Evolutionary conservation across 2,113 vertebrate species (phyloP).

Genomic region (Pelecanus crispus): DNA sequence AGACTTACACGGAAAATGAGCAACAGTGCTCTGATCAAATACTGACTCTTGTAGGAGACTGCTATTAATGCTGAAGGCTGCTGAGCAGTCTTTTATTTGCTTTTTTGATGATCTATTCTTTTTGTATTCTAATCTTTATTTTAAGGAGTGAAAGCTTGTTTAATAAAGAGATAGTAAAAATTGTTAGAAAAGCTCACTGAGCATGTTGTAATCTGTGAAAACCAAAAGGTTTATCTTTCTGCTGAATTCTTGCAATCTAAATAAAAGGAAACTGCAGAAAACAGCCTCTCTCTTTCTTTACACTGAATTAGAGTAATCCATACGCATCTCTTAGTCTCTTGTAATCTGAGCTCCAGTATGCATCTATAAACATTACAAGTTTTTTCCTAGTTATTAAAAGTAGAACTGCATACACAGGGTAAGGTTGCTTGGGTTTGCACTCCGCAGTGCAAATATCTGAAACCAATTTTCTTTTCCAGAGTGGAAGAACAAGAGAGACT

Average conservation of each 20-base stretch:
- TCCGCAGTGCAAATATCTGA: not conserved
- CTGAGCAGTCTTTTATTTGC: constrained; percentile 24
- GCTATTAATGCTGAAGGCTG: not conserved
- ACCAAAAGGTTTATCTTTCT: not conserved
- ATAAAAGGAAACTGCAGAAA: constrained; percentile 62
- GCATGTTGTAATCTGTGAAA: not conserved
- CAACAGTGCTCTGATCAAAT: not conserved
- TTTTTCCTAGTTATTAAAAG: not conserved
- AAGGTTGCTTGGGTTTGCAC: not conserved
- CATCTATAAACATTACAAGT: not conserved
- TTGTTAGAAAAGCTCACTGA: not conserved
- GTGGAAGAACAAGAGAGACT: constrained; percentile 35
- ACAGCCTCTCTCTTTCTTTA: constrained; percentile 37
- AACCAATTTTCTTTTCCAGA: constrained; percentile 57
- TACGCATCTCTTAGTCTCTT: rapidly evolving
- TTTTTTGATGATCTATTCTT: not conserved
- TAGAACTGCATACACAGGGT: not conserved
- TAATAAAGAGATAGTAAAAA: not conserved
- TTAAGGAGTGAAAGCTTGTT: not conserved
- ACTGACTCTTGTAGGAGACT: not conserved
- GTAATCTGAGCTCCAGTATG: not conserved
- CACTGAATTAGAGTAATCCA: not conserved
- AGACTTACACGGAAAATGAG: not conserved
- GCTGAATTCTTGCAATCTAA: not conserved
- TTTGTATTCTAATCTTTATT: not conserved